A percentile compares a stretch with the other conserved stretches of the same genome.
Conservation (phyloP, 2,888 invertebrate genomes). For the Drosophila mettleri region DNA sequence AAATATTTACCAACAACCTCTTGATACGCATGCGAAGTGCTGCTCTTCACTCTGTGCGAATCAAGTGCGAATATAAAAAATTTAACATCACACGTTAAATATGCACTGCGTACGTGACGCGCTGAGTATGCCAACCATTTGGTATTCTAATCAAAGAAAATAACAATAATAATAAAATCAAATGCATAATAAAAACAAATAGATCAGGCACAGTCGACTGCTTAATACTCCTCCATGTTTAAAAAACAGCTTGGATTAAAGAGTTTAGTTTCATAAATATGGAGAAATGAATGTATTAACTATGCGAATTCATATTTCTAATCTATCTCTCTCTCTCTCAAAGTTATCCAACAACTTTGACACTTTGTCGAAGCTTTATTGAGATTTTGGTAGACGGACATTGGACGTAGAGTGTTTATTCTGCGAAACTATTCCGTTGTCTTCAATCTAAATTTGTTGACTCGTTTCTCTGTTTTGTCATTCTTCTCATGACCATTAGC, state of each 20-base stretch:
- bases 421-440: background rate
- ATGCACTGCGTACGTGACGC: conserved; percentile 1
- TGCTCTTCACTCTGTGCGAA: background rate
- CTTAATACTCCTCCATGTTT: background rate
- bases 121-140: background rate
- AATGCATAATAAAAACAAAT: background rate
- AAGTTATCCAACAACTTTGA: background rate
- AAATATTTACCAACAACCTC: background rate
- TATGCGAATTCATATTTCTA: background rate
- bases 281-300: background rate
- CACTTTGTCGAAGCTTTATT: too few relatives aligned
- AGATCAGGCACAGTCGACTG: background rate
- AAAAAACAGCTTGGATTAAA: background rate
- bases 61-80: background rate
- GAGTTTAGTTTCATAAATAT: background rate
- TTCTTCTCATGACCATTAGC: background rate
- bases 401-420: too few relatives aligned
- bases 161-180: conserved; percentile 7
- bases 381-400: background rate
- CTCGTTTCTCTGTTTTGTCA: conserved; percentile 1
- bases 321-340: background rate
- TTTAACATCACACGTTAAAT: background rate
- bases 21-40: background rate
- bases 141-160: conserved; percentile 2
- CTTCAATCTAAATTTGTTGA: background rate